A percentile compares a stretch with the other conserved stretches of the same genome.
Evolutionary conservation across 2,113 vertebrate genomes (phyloP).

Genomic region (Cervus canadensis): DNA sequence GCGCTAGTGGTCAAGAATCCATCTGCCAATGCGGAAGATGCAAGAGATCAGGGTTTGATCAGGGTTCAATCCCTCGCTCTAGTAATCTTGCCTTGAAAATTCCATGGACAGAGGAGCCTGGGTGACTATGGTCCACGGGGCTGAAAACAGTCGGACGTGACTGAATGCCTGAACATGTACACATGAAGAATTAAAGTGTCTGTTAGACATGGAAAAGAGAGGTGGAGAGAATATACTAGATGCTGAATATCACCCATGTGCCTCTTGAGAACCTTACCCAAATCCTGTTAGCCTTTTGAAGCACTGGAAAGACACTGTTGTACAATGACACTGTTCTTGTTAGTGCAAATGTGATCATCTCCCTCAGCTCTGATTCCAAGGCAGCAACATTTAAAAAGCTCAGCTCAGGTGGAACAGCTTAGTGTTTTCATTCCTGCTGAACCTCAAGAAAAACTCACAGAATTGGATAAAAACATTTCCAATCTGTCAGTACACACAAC

Average conservation of each 20-base stretch:
- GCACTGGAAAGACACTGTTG: background rate
- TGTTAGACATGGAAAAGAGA: background rate
- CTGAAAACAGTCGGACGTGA: background rate
- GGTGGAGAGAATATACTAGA: background rate
- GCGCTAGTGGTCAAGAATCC: background rate
- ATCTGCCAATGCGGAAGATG: background rate
- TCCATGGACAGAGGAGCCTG: background rate
- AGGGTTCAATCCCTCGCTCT: background rate
- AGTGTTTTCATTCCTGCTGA: constrained; percentile 12
- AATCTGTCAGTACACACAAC: background rate
- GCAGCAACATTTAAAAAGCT: background rate
- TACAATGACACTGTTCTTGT: background rate
- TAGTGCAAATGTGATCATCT: background rate
- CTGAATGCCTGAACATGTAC: background rate
- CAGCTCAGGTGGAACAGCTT: background rate
- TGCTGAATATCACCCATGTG: background rate
- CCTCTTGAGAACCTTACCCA: background rate
- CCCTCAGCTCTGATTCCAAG: background rate
- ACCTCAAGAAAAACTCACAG: background rate
- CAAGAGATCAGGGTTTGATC: background rate
- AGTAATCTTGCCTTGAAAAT: background rate
- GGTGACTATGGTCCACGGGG: background rate
- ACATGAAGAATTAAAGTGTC: background rate
- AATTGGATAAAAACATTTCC: background rate
- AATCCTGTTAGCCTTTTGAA: background rate